Evolutionary conservation across 2,888 invertebrate genomes (phyloP).

Genomic region (Liodrosophila aerea): DNA sequence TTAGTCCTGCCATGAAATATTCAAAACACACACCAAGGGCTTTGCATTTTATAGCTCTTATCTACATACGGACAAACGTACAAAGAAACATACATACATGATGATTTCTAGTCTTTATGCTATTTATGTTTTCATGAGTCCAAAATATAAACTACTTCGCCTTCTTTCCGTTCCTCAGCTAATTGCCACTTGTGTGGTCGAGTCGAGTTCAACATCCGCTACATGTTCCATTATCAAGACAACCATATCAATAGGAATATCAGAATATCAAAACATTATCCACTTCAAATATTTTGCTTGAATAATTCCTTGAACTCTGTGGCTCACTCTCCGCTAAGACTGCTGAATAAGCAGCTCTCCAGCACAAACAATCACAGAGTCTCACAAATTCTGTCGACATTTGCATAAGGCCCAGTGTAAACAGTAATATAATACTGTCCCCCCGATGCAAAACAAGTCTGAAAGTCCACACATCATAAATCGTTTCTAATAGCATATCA

Average conservation of each 20-base stretch:
- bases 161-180: conserved; percentile 19
- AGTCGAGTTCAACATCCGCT: conserved; percentile 56
- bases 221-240: conserved; percentile 10
- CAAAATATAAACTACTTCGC: conserved; percentile 1
- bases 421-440: conserved; percentile 54
- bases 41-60: conserved; percentile 28
- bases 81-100: conserved; percentile 18
- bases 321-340: too few species aligned
- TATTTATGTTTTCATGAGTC: conserved; percentile 37
- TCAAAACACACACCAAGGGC: conserved; percentile 49
- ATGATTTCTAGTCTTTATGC: neutral
- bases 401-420: conserved; percentile 49
- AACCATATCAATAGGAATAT: conserved; percentile 28
- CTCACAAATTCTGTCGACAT: conserved; percentile 32
- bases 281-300: conserved; percentile 9
- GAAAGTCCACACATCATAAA: neutral
- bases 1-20: conserved; percentile 64
- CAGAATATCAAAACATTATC: conserved; percentile 33
- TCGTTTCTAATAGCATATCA: neutral
- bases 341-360: conserved; percentile 25
- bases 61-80: conserved; percentile 13
- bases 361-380: neutral
- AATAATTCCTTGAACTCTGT: neutral
- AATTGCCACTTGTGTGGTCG: conserved; percentile 63
- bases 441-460: conserved; percentile 1